Evolutionary conservation across 92 coral and sea anemone genomes (phyloP).

Genomic region (Chrysogorgia sp.): DNA sequence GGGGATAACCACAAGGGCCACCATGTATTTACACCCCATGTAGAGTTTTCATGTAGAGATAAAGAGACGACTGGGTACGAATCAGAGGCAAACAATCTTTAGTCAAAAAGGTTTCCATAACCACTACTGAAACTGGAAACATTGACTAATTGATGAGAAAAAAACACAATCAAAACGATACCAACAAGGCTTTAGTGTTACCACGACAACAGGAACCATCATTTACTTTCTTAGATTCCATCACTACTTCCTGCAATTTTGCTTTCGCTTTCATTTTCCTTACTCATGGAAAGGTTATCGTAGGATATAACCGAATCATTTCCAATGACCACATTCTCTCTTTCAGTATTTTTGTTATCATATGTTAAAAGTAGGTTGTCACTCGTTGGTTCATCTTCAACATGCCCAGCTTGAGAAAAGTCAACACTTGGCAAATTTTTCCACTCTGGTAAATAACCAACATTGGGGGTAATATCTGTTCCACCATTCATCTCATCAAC

Average conservation of each 20-base stretch:
- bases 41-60: no score
- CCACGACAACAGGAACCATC: background rate
- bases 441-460: slow-evolving; percentile 84
- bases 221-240: background rate
- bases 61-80: no score
- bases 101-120: no score
- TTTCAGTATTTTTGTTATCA: slow-evolving; percentile 12
- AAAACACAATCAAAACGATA: no score
- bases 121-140: no score
- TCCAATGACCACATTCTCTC: background rate
- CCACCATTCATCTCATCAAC: slow-evolving; percentile 11
- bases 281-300: slow-evolving; percentile 12
- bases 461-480: background rate
- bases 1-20: no score
- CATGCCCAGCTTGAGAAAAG: slow-evolving; percentile 19
- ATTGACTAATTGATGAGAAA: no score
- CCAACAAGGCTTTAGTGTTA: no score
- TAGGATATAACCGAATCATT: background rate
- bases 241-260: background rate
- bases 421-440: slow-evolving; percentile 67
- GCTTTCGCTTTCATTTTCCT: background rate
- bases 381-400: background rate
- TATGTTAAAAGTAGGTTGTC: slow-evolving; percentile 14
- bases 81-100: no score
- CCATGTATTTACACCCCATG: no score